Evolutionary conservation across 35 echinoderm and acorn worm species (phyloP).

Genomic region (Apostichopus japonicus): DNA sequence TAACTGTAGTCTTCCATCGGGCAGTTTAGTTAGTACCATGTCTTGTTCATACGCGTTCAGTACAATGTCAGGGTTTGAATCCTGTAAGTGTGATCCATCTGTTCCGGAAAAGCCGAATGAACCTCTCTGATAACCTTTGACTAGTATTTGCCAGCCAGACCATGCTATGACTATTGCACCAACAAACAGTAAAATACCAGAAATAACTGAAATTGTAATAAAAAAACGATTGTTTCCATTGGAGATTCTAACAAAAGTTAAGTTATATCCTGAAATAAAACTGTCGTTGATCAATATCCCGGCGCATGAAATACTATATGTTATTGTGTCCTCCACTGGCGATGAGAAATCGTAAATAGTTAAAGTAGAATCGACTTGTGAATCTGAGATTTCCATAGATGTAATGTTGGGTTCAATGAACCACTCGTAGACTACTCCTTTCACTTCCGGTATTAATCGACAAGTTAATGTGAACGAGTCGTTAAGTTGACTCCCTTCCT

Average conservation of each 20-base stretch:
- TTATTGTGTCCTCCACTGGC: neutral
- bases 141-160: neutral
- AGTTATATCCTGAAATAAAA: neutral
- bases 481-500: neutral
- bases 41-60: neutral
- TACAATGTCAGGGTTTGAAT: neutral
- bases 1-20: neutral
- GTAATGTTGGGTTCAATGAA: neutral
- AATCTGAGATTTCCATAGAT: neutral
- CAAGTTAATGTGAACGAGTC: neutral
- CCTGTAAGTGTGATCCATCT: neutral
- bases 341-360: neutral
- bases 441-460: neutral
- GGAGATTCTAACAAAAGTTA: neutral
- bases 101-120: neutral
- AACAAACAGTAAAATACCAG: neutral
- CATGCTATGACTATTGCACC: neutral
- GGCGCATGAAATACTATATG: neutral
- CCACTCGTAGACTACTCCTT: neutral
- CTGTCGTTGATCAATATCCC: neutral
- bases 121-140: neutral
- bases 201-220: neutral
- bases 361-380: constrained; percentile 3
- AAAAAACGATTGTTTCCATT: neutral
- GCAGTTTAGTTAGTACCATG: neutral